phyloP scores from a whole-genome alignment of 2,113 vertebrate species.

The Lipotes vexillifer region DNA sequence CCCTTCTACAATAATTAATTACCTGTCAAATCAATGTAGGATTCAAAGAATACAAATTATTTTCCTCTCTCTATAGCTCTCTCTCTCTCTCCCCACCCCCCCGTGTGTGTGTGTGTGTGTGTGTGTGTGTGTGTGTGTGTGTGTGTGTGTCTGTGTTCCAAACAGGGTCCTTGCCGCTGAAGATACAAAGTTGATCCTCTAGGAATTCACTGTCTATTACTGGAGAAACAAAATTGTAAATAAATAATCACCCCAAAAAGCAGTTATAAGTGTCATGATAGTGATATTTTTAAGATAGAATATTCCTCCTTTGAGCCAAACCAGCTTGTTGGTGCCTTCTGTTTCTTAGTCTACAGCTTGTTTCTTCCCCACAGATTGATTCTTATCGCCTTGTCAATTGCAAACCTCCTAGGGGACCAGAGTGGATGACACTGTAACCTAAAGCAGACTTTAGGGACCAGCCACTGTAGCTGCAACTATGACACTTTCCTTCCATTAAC shows the following conservation, averaged over 20 bases:
- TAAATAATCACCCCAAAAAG: neutral
- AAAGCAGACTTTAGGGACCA: slow-evolving; percentile 17
- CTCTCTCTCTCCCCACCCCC: too few relatives aligned
- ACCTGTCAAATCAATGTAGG: neutral
- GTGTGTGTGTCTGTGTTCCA: neutral
- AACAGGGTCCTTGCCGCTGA: neutral
- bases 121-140: neutral
- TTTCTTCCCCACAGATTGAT: slow-evolving; percentile 25
- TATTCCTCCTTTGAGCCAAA: neutral
- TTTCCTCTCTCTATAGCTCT: neutral
- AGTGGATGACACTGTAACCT: slow-evolving; percentile 9
- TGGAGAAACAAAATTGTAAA: neutral
- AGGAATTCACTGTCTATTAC: neutral
- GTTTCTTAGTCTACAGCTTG: neutral
- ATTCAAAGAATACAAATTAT: neutral
- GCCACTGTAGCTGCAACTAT: neutral
- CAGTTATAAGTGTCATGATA: neutral
- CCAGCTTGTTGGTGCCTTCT: neutral
- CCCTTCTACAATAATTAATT: neutral
- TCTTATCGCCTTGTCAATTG: slow-evolving; percentile 27
- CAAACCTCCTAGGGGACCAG: slow-evolving; percentile 34
- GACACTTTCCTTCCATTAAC: slow-evolving; percentile 47
- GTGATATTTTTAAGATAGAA: slow-evolving; percentile 26
- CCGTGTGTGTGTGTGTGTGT: too few relatives aligned
- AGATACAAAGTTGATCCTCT: neutral